Conservation (phyloP, 2,113 vertebrate species). For the Irena cyanogastra region DNA sequence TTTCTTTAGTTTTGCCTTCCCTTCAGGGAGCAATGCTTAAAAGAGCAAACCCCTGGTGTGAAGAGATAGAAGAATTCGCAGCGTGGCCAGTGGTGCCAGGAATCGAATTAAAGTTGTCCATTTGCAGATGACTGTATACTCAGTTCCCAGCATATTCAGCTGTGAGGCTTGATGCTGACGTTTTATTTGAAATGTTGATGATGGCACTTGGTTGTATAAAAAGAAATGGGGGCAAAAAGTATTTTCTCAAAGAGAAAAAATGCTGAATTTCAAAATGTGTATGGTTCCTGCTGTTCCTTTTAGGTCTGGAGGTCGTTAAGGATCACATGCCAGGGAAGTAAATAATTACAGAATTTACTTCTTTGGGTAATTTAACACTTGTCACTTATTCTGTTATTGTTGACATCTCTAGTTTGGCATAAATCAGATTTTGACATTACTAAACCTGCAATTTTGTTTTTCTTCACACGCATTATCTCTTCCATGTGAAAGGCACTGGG, state of each 20-base stretch:
- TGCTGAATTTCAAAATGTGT: conserved; percentile 30
- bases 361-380: conserved; percentile 73
- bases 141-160: conserved; percentile 51
- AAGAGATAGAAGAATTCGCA: conserved; percentile 79
- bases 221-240: conserved; percentile 24
- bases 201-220: conserved; percentile 9
- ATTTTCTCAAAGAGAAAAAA: conserved; percentile 30
- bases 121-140: conserved; percentile 73
- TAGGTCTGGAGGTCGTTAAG: conserved; percentile 49
- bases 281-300: conserved; percentile 26
- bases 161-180: conserved; percentile 10
- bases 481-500: conserved; percentile 52
- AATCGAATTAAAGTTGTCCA: conserved; percentile 80
- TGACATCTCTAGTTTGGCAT: conserved; percentile 76
- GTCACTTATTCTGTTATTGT: conserved; percentile 72
- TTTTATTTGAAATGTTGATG: conserved; percentile 61
- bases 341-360: conserved; percentile 74
- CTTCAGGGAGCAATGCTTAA: conserved; percentile 81
- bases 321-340: conserved; percentile 56
- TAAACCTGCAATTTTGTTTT: conserved; percentile 78
- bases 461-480: conserved; percentile 69
- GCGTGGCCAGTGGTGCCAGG: conserved; percentile 70
- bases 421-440: conserved; percentile 74
- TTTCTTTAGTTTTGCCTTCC: conserved; percentile 79
- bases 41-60: conserved; percentile 81